Percentiles rank a stretch among this genome's conserved stretches.
Conservation (phyloP, 2,797 vertebrate genomes). For the Cossypha polioptera region DNA sequence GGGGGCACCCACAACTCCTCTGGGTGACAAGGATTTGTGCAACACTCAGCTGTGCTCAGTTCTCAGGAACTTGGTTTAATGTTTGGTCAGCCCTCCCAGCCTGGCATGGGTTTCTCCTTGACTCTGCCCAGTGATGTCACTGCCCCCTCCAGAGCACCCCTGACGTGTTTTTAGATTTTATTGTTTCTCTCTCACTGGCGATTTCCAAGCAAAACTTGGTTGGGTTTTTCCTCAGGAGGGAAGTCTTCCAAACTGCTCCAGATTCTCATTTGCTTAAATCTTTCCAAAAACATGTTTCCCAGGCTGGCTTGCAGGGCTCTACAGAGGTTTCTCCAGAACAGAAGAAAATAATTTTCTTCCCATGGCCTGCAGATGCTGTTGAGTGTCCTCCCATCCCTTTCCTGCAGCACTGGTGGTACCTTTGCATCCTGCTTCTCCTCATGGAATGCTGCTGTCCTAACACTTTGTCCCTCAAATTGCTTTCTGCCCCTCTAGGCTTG, state of each 20-base stretch:
- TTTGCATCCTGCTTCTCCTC: background rate
- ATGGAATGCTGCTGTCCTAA: background rate
- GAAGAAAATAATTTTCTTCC: background rate
- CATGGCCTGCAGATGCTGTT: background rate
- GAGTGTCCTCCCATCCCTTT: background rate
- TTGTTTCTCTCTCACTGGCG: background rate
- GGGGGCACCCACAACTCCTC: background rate
- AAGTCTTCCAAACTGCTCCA: background rate
- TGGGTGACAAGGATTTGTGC: background rate
- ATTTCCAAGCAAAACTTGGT: background rate
- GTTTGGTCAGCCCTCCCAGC: background rate
- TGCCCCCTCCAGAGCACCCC: background rate
- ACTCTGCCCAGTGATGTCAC: background rate
- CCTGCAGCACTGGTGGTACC: background rate
- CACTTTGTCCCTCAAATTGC: background rate
- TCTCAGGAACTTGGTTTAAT: background rate
- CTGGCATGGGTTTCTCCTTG: background rate
- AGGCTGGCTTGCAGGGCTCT: background rate
- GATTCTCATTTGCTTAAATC: background rate
- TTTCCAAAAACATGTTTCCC: background rate
- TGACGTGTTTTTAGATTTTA: background rate
- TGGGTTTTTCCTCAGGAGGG: background rate
- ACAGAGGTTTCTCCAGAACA: background rate
- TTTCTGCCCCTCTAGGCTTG: background rate
- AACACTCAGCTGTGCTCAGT: background rate